Conservation (phyloP, 2,113 vertebrate species). For the Alouatta palliata region DNA sequence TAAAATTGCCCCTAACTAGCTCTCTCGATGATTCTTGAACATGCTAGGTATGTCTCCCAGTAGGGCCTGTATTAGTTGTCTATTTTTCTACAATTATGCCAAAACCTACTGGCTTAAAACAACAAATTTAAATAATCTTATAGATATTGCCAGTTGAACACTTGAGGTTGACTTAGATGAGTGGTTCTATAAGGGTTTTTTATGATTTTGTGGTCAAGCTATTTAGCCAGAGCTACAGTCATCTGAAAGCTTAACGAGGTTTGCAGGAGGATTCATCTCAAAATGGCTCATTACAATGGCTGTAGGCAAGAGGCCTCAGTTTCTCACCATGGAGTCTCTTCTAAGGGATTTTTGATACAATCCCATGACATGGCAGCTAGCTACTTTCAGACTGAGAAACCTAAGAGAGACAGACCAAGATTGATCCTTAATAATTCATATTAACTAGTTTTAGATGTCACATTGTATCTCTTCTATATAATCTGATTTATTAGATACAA, state of each 20-base stretch:
- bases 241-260: background rate
- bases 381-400: background rate
- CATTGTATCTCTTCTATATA: background rate
- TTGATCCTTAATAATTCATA: background rate
- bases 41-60: background rate
- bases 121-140: background rate
- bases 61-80: background rate
- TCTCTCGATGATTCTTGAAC: background rate
- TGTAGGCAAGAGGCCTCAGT: background rate
- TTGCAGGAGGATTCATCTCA: background rate
- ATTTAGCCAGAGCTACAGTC: background rate
- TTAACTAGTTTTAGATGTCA: background rate
- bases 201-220: background rate
- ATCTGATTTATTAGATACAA: background rate
- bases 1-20: background rate
- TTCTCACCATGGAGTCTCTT: background rate
- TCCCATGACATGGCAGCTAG: background rate
- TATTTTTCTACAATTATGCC: background rate
- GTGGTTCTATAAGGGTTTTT: background rate
- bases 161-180: background rate
- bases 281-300: accelerated
- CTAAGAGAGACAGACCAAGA: background rate
- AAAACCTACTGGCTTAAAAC: background rate
- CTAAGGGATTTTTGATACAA: background rate
- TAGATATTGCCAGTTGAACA: background rate